phyloP scores from a whole-genome alignment of 2,888 invertebrate genomes.

The Euplagia quadripunctaria region DNA sequence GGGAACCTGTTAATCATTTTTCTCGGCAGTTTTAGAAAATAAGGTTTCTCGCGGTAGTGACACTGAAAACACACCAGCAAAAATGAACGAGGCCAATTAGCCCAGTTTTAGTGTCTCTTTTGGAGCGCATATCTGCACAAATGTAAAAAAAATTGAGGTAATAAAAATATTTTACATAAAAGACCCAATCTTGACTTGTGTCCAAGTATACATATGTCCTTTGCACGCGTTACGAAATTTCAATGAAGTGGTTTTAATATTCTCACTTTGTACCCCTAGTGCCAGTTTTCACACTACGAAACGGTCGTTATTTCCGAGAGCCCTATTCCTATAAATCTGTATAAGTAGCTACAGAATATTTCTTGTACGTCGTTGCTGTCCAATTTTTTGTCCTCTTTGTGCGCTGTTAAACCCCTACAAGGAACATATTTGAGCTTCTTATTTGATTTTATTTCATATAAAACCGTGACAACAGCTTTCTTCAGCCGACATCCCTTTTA shows the following conservation, averaged over 20 bases:
- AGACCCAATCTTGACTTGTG: not conserved
- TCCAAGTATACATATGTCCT: not conserved
- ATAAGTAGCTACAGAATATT: not conserved
- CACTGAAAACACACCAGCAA: not conserved
- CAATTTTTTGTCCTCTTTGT: too few relatives aligned
- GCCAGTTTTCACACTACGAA: not conserved
- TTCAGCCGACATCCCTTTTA: too few relatives aligned
- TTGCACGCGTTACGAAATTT: not conserved
- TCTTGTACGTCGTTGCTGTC: too few relatives aligned
- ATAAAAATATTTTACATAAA: not conserved
- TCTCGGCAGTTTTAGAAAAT: too few relatives aligned
- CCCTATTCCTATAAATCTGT: not conserved
- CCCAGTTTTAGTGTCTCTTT: not conserved
- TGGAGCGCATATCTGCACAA: not conserved
- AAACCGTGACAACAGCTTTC: too few relatives aligned
- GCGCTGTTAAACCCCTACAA: too few relatives aligned
- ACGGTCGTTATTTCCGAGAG: not conserved
- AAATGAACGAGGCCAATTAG: not conserved
- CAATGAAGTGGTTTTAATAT: not conserved
- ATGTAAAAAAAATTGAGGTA: too few relatives aligned
- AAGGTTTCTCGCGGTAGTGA: too few relatives aligned
- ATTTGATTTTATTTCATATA: too few relatives aligned
- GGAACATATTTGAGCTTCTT: too few relatives aligned
- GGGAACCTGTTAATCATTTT: too few relatives aligned
- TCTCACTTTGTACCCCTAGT: not conserved